Evolutionary conservation across 1,140 invertebrate genomes (phyloP), one percentile per base, ranked within the genome.

Genomic region (Ips typographus): DNA sequence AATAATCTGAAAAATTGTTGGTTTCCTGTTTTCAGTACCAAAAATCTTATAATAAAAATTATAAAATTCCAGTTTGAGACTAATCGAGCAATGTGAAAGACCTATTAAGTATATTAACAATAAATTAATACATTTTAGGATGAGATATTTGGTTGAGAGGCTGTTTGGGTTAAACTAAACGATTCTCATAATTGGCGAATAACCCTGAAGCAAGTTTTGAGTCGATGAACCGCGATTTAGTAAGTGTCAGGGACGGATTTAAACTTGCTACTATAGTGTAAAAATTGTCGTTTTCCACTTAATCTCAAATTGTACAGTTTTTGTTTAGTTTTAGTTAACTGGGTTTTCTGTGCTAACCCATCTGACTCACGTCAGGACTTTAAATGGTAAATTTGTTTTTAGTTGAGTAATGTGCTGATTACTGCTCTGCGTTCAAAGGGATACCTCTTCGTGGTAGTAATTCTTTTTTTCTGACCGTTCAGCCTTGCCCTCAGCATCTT

Each of bases 141-240:
- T 22, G 22, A 22, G 22, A 22, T 22, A 68, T 63, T 44, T 51
- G 68, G 41, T 44, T 39, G 61, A 57, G 41, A 57, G 68, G 42
- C 43, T 64, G 43, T 70, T 70, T 64, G 68, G 68, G 61, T 63
- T 41, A 70, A 70, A 63, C 55, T 70, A 70, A 70, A 64, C 49
- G 68, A 70, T 60, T 60, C 68, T 47, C 43, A 64, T 70, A 70
- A 70, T 70, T 70, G 68, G 68, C 68, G 68, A 70, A 70, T 70
- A 70, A 70, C 68, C 68, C 68, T 70, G 68, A 63, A 70, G 68
- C 68, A 42, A 70, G 59, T 63, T 70, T 70, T 70, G 60, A 70
- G 68, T 70, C 68, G 68, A 70, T 70, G 68, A 70, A 70, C 68
- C 61, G 42, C 52, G 37, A 4, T 70, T 70, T 70, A 63, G 58